Evolutionary conservation across 1,140 invertebrate species (phyloP).

Genomic region (Aculops lycopersici): DNA sequence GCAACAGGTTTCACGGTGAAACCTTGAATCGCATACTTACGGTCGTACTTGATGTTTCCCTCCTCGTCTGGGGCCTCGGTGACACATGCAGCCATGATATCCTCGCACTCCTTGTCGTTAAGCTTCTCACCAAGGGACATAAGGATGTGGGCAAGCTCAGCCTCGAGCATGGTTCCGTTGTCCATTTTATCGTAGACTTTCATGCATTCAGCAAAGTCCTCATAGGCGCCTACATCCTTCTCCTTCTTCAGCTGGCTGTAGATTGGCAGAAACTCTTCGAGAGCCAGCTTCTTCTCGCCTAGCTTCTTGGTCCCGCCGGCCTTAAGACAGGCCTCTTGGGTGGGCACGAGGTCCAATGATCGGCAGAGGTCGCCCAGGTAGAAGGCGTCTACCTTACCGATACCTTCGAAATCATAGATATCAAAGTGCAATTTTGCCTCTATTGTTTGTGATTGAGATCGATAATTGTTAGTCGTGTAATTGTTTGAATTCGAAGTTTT

Average conservation of each 20-base stretch:
- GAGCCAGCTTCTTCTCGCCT: constrained; percentile 45
- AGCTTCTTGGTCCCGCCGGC: constrained; percentile 77
- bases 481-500: not conserved
- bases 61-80: constrained; percentile 57
- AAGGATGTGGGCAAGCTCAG: constrained; percentile 81
- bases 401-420: constrained; percentile 53
- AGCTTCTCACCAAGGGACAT: constrained; percentile 69
- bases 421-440: constrained; percentile 49
- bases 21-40: constrained; percentile 26
- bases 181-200: constrained; percentile 94
- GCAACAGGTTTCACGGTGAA: not conserved
- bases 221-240: constrained; percentile 81
- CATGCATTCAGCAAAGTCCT: constrained; percentile 95
- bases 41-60: constrained; percentile 62
- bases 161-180: constrained; percentile 74
- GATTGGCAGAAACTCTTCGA: constrained; percentile 94
- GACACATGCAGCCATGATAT: constrained; percentile 50
- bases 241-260: constrained; percentile 78
- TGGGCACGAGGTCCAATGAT: constrained; percentile 70
- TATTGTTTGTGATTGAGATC: too few species aligned
- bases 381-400: constrained; percentile 40
- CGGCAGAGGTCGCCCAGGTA: constrained; percentile 62
- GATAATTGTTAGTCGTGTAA: not conserved
- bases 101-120: constrained; percentile 39
- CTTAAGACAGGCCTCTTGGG: constrained; percentile 53